Evolutionary conservation across 1,140 invertebrate species (phyloP), one percentile per base, ranked within the genome.

Genomic region (Andrena cerasifolii): DNA sequence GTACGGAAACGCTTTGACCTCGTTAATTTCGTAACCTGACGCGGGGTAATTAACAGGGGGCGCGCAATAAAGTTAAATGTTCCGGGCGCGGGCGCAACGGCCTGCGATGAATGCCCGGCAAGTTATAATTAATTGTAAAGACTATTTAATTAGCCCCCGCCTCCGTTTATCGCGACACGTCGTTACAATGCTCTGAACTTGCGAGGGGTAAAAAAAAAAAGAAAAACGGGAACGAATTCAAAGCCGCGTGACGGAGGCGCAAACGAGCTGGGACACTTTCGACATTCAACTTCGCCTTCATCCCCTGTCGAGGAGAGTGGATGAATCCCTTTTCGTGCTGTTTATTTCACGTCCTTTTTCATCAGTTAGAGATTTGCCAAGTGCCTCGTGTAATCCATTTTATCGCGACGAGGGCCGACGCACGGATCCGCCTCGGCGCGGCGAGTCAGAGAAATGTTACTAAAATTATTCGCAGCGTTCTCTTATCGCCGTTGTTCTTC

Each of bases 131-230:
- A 68, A 68, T 40, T 36, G 31, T 24, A 24, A n/a, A 26, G 65
- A 68, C 31, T 54, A 16, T 21, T 68, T 40, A 68, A 68, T 54
- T 68, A 68, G 16, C 65, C 18, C n/a, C n/a, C n/a, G n/a, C n/a
- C n/a, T 40, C 31, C 31, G 54, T 36, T 40, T 26, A 54, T 40
- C 47, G 33, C 33, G 16, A 68, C 54, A 68, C 24, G 31, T 53
- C 56, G 8, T 26, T 21, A 18, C 31, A 12, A 24, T 24, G 3
- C 21, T 1, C 14, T 0, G 16, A 26, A 33, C 6, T 8, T 21
- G 33, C 14, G 16, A 26, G 53, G 16, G 10, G 21, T 18, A 26
- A 31, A 6, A 2, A n/a, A 7, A 7, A 6, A 4, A 31, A 36
- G 12, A 21, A 12, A 7, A 49, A 33, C 7, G 4, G n/a, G n/a